Percentiles rank a stretch among this genome's conserved stretches.
phyloP scores from a whole-genome alignment of 2,113 vertebrate genomes.

The Silurus meridionalis region DNA sequence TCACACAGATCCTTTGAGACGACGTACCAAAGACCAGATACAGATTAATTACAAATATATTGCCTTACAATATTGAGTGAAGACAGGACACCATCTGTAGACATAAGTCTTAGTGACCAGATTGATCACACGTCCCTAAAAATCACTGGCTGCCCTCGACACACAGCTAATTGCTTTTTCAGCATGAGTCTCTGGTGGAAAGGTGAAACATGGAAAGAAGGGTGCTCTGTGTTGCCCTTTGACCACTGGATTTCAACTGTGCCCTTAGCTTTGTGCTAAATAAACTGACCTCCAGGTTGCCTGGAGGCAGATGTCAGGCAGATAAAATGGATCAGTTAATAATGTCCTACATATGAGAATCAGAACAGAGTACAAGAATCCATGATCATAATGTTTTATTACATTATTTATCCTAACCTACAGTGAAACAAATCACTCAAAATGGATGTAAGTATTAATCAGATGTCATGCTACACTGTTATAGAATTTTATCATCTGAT shows the following conservation, averaged over 20 bases:
- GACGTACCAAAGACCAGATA: constrained; percentile 5
- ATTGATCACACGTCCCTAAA: constrained; percentile 59
- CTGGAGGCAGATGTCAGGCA: constrained; percentile 27
- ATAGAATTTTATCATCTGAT: background rate
- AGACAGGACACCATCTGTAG: constrained; percentile 56
- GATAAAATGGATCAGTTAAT: constrained; percentile 51
- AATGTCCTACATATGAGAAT: constrained; percentile 8
- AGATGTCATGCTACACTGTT: background rate
- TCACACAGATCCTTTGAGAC: constrained; percentile 58
- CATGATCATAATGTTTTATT: background rate
- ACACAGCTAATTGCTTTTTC: constrained; percentile 59
- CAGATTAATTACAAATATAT: constrained; percentile 41
- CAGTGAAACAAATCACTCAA: background rate
- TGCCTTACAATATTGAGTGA: constrained; percentile 51
- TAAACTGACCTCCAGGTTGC: constrained; percentile 14
- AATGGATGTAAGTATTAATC: background rate
- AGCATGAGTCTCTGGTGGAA: constrained; percentile 12
- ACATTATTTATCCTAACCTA: no score
- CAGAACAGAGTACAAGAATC: no score
- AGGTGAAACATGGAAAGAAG: constrained; percentile 1
- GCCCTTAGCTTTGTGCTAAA: constrained; percentile 26
- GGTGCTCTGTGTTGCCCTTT: constrained; percentile 18
- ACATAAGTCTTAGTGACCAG: constrained; percentile 34
- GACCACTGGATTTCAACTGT: constrained; percentile 22
- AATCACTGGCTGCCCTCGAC: constrained; percentile 58